Evolutionary conservation across 2,888 invertebrate species (phyloP), one percentile per base, ranked within the genome.

Genomic region (Synanthedon andrenaeformis): DNA sequence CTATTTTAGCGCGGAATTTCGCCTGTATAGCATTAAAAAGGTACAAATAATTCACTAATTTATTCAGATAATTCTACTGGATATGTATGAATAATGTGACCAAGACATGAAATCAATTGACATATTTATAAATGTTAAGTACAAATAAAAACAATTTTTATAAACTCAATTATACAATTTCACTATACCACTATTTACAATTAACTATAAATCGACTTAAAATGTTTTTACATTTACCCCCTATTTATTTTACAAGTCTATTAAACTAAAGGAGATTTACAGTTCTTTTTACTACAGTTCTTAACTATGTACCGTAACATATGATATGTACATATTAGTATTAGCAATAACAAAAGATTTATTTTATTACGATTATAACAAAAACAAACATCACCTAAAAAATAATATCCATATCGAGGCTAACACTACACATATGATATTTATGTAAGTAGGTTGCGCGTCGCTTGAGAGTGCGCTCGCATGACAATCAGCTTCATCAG

Each of bases 401-500:
- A 81, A 57, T n/a, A 83, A 58, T 17, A 72, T 72, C 75, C 76
- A 79, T 12, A 79, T 58, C 3, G 77, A 72, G 41, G 76, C 65
- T 3, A 74, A 66, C 5, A 82, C 61, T 3, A 75, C 74, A 62
- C 79, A 80, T 3, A 79, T 64, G 3, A 76, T 56, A 59, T 76
- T 70, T 1, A 73, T 76, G 61, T 76, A 79, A 60, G 74, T 74
- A 5, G 82, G 79, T 54, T 81, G 83, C 0, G 88, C 90, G 61
- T 90, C 90, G 62, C 91, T 90, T 65, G 95, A 95, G 55, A 96
- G 89, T 0, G 95, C 95, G 69, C 94, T 94, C 53, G 96, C 95
- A 79, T 95, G 95, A 74, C 95, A 96, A 60, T 93, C 91, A 62
- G 94, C 90, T 69, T 94, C 93, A 76, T 94, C 94, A 3, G 94